These are phyloP conservation scores for Periparus ater DNA, from an alignment of 2,797 vertebrate genomes.

Conservation along the genomic window DNA sequence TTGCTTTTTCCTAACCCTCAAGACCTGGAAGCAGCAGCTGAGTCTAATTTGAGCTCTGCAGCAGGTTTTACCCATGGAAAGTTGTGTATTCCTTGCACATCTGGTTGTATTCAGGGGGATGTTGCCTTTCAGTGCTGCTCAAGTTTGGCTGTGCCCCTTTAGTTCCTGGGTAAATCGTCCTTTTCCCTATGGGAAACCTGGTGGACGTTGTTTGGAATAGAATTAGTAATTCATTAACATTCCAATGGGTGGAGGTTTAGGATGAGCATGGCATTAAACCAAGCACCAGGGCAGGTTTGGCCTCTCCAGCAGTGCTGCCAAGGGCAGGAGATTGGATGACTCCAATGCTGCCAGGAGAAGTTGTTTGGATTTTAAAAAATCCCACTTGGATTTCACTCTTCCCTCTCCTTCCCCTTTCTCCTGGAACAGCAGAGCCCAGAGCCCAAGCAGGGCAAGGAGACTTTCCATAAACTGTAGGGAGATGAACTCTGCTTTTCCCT, in stretches of 20 bases:
- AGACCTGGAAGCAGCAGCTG: slow-evolving; percentile 11
- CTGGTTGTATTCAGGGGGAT: slow-evolving; percentile 18
- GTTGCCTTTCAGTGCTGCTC: slow-evolving; percentile 11
- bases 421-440: background rate
- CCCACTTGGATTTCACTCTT: background rate
- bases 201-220: background rate
- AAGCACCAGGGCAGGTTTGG: background rate
- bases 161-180: background rate
- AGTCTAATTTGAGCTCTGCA: background rate
- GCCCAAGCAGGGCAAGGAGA: accelerated
- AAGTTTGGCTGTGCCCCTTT: background rate
- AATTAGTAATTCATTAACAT: background rate
- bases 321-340: background rate
- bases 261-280: background rate
- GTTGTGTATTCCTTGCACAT: background rate
- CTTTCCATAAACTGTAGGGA: background rate
- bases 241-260: background rate
- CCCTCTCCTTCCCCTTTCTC: background rate
- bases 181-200: background rate
- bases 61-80: background rate
- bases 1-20: background rate
- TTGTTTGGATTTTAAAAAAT: background rate
- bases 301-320: background rate
- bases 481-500: background rate
- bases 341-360: background rate